Evolutionary conservation across 2,113 vertebrate genomes (phyloP), one percentile per base, ranked within the genome.

Genomic region (Phaethornis superciliosus): DNA sequence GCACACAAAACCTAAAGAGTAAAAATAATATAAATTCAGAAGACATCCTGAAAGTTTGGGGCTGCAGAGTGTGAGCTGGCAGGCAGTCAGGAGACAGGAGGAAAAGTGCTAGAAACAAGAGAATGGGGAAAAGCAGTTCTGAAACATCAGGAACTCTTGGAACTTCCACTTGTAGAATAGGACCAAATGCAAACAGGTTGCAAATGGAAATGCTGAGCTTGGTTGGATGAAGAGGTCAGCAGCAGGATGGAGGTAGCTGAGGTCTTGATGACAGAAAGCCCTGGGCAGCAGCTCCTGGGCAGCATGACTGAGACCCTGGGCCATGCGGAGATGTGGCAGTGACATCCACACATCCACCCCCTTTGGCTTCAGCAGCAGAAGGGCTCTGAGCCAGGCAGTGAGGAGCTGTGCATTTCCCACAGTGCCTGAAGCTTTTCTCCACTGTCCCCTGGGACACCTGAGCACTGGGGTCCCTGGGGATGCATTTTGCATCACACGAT

Each of bases 271-370:
- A 2, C 11, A 32, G 46, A 30, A 14, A n/a, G 24, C 2, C 3
- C 32, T 65, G 78, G 59, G 59, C 44, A 83, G 67, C 33, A 16
- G 55, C n/a, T 82, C 9, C 59, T 9, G 2, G 0, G 17, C 9
- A 2, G 1, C 51, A 37, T 0, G 1, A 24, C 5, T 12, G 70
- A 60, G 21, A 10, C 21, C 22, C 8, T 14, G 30, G 79, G 46
- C 33, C 4, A 7, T 6, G 2, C 37, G 15, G 40, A 49, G 47
- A 26, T 17, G 28, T 8, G 24, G 24, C 4, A 1, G 1, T 1
- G 24, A 26, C 13, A 0, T 0, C 4, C 15, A 2, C 17, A 26
- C 13, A 0, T 0, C 4, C 15, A 2, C 17, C 49, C 7, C 47
- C 59, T 26, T 22, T 4, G 52, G 62, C 8, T 6, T 37, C 32